These are phyloP conservation scores for Columba guinea DNA, from an alignment of 2,797 vertebrate species.

Conservation along the genomic window DNA sequence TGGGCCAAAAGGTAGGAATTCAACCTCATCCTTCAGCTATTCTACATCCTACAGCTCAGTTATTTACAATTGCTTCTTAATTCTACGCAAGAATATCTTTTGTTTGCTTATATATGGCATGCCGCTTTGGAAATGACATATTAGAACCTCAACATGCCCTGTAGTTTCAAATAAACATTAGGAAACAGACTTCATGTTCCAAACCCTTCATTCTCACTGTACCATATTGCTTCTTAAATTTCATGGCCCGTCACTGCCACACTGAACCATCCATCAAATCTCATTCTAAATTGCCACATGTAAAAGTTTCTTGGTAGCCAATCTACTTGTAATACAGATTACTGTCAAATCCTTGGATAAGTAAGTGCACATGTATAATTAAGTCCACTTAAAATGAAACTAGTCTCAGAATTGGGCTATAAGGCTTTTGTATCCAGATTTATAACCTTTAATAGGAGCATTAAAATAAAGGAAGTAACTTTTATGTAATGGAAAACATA, in stretches of 20 bases:
- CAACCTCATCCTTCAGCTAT: not conserved
- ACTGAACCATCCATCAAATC: accelerated
- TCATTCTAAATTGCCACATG: accelerated
- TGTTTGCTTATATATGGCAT: not conserved
- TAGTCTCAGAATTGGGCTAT: not conserved
- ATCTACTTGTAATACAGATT: not conserved
- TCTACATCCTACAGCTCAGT: not conserved
- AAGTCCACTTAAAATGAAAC: not conserved
- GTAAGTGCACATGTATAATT: not conserved
- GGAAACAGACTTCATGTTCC: not conserved
- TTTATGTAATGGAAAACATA: not conserved
- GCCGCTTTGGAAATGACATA: not conserved
- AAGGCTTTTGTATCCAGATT: not conserved
- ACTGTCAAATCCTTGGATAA: not conserved
- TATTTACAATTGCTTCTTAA: not conserved
- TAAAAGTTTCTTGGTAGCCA: not conserved
- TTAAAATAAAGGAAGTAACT: not conserved
- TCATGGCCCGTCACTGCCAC: not conserved
- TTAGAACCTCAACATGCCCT: not conserved
- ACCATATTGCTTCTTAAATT: not conserved
- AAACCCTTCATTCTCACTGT: not conserved
- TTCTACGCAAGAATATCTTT: not conserved
- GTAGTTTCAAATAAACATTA: not conserved
- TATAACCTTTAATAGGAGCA: not conserved
- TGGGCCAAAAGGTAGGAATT: not conserved